Percentiles rank a stretch among this genome's conserved stretches.
Evolutionary conservation across 2,113 vertebrate species (phyloP).

Genomic region (Rana temporaria): DNA sequence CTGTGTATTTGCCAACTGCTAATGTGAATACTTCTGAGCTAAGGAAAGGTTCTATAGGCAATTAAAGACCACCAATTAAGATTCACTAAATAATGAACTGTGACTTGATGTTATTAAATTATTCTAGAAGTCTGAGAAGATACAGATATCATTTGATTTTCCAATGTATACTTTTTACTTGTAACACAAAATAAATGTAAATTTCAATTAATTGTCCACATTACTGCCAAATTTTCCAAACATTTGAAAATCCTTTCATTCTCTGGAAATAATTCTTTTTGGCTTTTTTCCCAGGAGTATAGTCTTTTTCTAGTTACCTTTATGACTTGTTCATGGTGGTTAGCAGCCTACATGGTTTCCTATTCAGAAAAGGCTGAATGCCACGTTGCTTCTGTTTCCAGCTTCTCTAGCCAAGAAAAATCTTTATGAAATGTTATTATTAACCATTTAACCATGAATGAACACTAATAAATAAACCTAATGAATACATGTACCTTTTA

Average conservation of each 20-base stretch:
- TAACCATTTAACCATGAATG: slow-evolving; percentile 3
- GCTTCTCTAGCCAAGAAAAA: slow-evolving; percentile 23
- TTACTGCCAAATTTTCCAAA: slow-evolving; percentile 34
- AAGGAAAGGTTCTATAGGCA: no score
- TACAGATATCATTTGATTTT: no score
- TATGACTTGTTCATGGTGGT: slow-evolving; percentile 32
- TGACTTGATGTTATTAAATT: no score
- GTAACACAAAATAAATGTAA: not conserved
- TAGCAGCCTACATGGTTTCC: slow-evolving; percentile 26
- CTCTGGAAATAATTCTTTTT: slow-evolving; percentile 33
- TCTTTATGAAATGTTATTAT: slow-evolving; percentile 7
- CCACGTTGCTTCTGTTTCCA: slow-evolving; percentile 21
- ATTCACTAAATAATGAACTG: no score
- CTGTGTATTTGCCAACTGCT: no score
- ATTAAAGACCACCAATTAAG: no score
- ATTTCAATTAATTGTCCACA: slow-evolving; percentile 20
- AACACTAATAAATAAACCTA: no score
- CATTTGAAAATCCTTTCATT: slow-evolving; percentile 28
- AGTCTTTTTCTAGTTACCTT: slow-evolving; percentile 27
- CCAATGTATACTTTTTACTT: slow-evolving; percentile 33
- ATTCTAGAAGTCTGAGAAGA: no score
- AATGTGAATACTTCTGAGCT: no score
- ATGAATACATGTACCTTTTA: no score
- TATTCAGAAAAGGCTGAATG: slow-evolving; percentile 27
- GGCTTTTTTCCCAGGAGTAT: slow-evolving; percentile 39